These are phyloP conservation scores for Anagyrus pseudococci DNA, from an alignment of 2,888 invertebrate species.

Conservation along the genomic window DNA sequence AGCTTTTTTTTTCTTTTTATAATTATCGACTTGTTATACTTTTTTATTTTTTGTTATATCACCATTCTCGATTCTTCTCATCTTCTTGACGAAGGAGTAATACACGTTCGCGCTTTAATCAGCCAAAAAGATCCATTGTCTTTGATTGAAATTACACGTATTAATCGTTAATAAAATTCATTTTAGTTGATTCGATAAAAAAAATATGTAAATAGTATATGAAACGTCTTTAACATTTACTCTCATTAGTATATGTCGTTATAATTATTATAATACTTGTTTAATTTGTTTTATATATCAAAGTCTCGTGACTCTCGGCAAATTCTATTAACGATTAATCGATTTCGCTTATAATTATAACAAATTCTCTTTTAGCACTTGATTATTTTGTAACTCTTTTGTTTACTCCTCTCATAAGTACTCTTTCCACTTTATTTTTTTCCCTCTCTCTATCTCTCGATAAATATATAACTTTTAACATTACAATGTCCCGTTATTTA, in stretches of 20 bases:
- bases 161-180: slow-evolving; percentile 28
- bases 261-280: too few species aligned
- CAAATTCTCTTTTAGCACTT: slow-evolving; percentile 16
- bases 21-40: slow-evolving; percentile 4
- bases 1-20: neutral
- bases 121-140: slow-evolving; percentile 23
- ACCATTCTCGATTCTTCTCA: too few species aligned
- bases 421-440: neutral
- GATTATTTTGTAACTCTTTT: slow-evolving; percentile 7
- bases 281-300: too few species aligned
- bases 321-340: slow-evolving; percentile 8
- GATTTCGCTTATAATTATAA: slow-evolving; percentile 16
- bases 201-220: slow-evolving; percentile 19
- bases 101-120: slow-evolving; percentile 4
- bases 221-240: slow-evolving; percentile 22
- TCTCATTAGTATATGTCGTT: too few species aligned
- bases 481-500: slow-evolving; percentile 2
- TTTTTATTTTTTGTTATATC: slow-evolving; percentile 19
- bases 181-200: neutral
- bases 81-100: slow-evolving; percentile 8
- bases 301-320: too few species aligned
- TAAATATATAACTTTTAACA: slow-evolving; percentile 21
- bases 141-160: slow-evolving; percentile 15
- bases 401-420: neutral
- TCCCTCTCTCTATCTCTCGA: neutral